Conservation (phyloP, 2,797 vertebrate genomes). For the Dallia pectoralis region DNA sequence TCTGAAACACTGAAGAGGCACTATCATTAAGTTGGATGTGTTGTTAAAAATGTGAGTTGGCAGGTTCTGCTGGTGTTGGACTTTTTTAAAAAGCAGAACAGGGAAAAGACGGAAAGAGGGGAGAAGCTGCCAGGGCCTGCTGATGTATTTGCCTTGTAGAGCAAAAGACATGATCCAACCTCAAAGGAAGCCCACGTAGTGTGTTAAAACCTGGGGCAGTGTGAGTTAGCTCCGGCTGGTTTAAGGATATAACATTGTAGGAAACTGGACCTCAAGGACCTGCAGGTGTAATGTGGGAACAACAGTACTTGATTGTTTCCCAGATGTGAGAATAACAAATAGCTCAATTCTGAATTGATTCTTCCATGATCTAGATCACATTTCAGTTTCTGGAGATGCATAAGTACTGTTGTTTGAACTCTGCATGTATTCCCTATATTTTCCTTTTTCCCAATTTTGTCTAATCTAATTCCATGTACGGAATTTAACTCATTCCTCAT, state of each 20-base stretch:
- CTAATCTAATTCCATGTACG: neutral
- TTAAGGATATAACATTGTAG: neutral
- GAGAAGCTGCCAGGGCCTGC: constrained; percentile 55
- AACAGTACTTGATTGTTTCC: constrained; percentile 18
- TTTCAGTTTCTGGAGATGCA: constrained; percentile 13
- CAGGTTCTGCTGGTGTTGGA: constrained; percentile 54
- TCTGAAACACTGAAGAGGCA: constrained; percentile 48
- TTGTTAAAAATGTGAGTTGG: constrained; percentile 58
- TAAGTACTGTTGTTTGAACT: neutral
- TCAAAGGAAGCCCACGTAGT: constrained; percentile 43
- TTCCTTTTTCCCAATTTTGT: neutral
- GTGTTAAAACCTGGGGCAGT: constrained; percentile 7
- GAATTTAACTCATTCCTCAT: too few relatives aligned
- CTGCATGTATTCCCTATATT: too few relatives aligned
- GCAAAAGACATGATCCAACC: constrained; percentile 60
- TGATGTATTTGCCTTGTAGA: constrained; percentile 68
- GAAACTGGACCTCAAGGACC: constrained; percentile 6
- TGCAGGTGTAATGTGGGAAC: constrained; percentile 4
- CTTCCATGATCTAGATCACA: constrained; percentile 54
- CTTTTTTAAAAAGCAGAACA: constrained; percentile 39
- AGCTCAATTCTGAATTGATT: constrained; percentile 22
- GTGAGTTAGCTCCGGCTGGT: constrained; percentile 18
- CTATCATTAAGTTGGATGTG: constrained; percentile 55
- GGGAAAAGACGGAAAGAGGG: constrained; percentile 41
- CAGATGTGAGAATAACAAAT: constrained; percentile 46